These are phyloP conservation scores for Hydrolagus colliei DNA, from an alignment of 2,797 vertebrate species.

Conservation along the genomic window DNA sequence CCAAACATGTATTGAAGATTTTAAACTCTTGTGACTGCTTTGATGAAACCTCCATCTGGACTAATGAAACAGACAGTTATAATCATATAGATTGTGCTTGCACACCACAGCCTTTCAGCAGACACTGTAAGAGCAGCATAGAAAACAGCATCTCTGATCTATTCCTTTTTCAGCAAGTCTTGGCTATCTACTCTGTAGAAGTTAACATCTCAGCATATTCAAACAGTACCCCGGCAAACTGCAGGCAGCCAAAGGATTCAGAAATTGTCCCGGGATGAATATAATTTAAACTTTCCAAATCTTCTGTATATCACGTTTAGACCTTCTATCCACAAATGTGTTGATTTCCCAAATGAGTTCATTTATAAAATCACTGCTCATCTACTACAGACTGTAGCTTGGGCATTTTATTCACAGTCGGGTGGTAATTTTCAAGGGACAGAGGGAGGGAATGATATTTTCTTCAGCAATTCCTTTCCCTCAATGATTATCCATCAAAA, in stretches of 20 bases:
- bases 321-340: background rate
- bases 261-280: conserved; percentile 21
- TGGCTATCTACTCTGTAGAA: background rate
- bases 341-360: background rate
- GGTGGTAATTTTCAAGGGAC: background rate
- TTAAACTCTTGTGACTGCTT: background rate
- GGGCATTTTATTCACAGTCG: background rate
- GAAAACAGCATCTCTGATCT: background rate
- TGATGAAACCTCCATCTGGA: background rate
- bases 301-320: conserved; percentile 6
- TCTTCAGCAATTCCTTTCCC: conserved; percentile 67
- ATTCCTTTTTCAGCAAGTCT: conserved; percentile 12
- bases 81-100: background rate
- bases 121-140: background rate
- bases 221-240: background rate
- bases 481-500: conserved; percentile 75
- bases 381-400: background rate
- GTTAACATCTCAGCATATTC: conserved; percentile 16
- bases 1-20: background rate
- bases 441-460: background rate
- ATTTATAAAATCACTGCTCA: background rate
- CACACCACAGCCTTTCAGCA: background rate
- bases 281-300: background rate
- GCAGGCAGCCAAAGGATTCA: background rate
- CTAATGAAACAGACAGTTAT: background rate